A percentile compares a stretch with the other conserved stretches of the same genome.
phyloP scores from a whole-genome alignment of 2,888 invertebrate genomes.

The Penaeus monodon region DNA sequence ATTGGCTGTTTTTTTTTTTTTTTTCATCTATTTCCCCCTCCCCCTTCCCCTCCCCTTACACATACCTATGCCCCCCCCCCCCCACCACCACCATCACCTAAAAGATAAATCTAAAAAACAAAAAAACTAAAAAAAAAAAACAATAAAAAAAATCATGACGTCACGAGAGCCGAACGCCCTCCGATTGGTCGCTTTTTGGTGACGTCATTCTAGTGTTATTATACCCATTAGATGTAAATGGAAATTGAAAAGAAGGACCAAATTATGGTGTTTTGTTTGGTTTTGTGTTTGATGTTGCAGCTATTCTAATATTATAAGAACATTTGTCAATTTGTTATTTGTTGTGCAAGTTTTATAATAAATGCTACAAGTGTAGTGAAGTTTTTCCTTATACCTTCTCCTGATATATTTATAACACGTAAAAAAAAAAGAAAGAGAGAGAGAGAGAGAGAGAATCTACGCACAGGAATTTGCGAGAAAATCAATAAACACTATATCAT shows the following conservation, averaged over 20 bases:
- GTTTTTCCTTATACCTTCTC: conserved; percentile 1
- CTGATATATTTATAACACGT: not conserved
- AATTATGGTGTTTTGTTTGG: conserved; percentile 56
- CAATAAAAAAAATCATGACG: not conserved
- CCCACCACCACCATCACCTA: no score
- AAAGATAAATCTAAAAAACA: no score
- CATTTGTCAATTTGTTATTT: conserved; percentile 61
- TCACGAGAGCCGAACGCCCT: conserved; percentile 16
- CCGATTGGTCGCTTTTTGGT: conserved; percentile 30
- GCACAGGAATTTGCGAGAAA: no score
- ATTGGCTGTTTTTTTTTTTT: conserved; percentile 5
- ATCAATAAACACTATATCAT: no score
- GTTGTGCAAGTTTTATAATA: conserved; percentile 61
- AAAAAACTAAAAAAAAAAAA: no score
- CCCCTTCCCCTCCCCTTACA: conserved; percentile 2
- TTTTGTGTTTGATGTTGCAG: conserved; percentile 60
- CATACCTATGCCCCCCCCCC: not conserved
- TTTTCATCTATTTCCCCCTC: not conserved
- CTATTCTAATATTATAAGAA: conserved; percentile 56
- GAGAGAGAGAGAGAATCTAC: no score
- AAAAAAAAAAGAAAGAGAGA: not conserved
- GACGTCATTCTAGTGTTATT: conserved; percentile 16
- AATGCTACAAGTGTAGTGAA: conserved; percentile 50
- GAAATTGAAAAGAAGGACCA: conserved; percentile 44
- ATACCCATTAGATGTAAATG: conserved; percentile 26